Evolutionary conservation across 2,888 invertebrate species (phyloP), one percentile per base, ranked within the genome.

Genomic region (Drosophila antonietae): DNA sequence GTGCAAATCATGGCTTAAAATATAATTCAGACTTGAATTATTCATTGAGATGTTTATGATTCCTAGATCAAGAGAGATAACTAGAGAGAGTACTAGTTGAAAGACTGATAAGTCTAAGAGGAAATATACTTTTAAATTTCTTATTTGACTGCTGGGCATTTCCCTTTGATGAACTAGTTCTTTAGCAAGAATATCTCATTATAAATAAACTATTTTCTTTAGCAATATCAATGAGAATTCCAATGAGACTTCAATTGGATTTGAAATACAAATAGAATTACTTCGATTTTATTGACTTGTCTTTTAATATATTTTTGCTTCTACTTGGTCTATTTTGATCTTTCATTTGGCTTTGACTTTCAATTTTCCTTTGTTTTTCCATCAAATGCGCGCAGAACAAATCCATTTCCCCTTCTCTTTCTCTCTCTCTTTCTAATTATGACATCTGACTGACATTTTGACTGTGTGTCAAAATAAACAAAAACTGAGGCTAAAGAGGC

Each of bases 391-490:
- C 23, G 55, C 41, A 68, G 68, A 76, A 78, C 60, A 55, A 60
- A 52, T 43, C 12, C 46, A 52, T 37, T 64, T 64, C 7, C 39
- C 31, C 2, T 5, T 8, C 23, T 23, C 3, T 46, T 3, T 8
- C 23, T 31, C 6, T 31, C 28, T 8, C 15, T 28, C 10, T 31
- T n/a, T 58, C 52, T 62, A 75, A 75, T 71, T 75, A 79, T 78
- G 79, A 78, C 81, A 74, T 65, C 44, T 81, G 83, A 81, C 61
- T 68, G 81, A 80, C 80, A 67, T 53, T 66, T 70, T 58, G 71
- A 66, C 59, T 56, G 65, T 56, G 70, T 69, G 66, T 72, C 68
- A 65, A 85, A 83, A 76, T 46, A 80, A 66, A 79, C 64, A 44
- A 68, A 65, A 58, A 43, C 51, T 43, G n/a, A 47, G 18, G 55